phyloP scores from a whole-genome alignment of 2,797 vertebrate species.

The Pogonophryne albipinna region DNA sequence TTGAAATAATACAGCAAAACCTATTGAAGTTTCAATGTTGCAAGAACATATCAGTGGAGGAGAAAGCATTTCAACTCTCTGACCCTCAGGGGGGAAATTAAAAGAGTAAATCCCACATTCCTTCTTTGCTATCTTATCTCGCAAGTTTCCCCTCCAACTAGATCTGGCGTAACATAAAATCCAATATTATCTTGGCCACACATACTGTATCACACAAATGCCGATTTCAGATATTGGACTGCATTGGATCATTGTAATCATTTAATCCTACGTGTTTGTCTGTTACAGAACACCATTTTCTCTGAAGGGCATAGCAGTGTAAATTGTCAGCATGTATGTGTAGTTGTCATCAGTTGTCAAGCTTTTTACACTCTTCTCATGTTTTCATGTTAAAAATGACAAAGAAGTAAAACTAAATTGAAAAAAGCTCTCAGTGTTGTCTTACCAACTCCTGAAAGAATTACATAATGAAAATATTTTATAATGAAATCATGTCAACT shows the following conservation, averaged over 20 bases:
- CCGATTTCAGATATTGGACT: slow-evolving; percentile 23
- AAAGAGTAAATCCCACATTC: slow-evolving; percentile 43
- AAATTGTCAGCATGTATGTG: neutral
- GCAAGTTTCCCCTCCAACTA: slow-evolving; percentile 32
- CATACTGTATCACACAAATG: slow-evolving; percentile 23
- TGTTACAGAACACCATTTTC: slow-evolving; percentile 12
- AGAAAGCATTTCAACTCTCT: slow-evolving; percentile 23
- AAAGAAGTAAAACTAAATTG: slow-evolving; percentile 10
- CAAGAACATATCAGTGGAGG: slow-evolving; percentile 18
- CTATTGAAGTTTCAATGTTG: slow-evolving; percentile 15
- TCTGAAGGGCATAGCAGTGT: slow-evolving; percentile 16
- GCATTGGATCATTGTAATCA: slow-evolving; percentile 18
- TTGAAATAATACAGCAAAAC: slow-evolving; percentile 3
- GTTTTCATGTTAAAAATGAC: neutral
- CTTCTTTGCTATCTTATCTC: slow-evolving; percentile 36
- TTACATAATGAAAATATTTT: slow-evolving; percentile 38
- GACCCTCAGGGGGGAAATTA: slow-evolving; percentile 40
- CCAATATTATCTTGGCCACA: slow-evolving; percentile 33
- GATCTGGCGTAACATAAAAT: slow-evolving; percentile 43
- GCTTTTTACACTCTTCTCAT: neutral
- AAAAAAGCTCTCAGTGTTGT: slow-evolving; percentile 13
- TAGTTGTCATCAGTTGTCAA: slow-evolving; percentile 6
- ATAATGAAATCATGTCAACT: slow-evolving; percentile 42
- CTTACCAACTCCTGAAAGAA: slow-evolving; percentile 29
- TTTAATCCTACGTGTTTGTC: slow-evolving; percentile 13